Evolutionary conservation across 1,140 invertebrate genomes (phyloP).

Genomic region (Colletes latitarsis): DNA sequence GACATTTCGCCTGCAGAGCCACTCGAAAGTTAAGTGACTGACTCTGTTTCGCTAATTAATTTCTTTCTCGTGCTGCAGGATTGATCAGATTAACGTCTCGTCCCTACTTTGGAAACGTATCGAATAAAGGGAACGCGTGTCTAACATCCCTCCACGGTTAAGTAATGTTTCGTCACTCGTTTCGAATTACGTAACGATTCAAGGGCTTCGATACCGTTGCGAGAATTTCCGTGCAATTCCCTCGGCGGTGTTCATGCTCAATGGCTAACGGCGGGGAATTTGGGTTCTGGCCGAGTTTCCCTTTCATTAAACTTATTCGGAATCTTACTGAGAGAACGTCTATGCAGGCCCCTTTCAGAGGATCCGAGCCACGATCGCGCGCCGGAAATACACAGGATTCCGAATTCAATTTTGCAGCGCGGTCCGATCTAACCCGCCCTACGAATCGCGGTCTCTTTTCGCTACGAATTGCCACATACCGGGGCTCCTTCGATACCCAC

Average conservation of each 20-base stretch:
- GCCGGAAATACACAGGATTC: background rate
- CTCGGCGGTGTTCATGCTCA: background rate
- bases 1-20: too few species aligned
- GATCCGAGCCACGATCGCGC: background rate
- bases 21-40: too few species aligned
- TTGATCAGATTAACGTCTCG: too few species aligned
- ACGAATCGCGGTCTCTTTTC: background rate
- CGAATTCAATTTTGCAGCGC: conserved; percentile 5
- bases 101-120: too few species aligned
- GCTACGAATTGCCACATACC: background rate
- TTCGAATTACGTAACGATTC: background rate
- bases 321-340: background rate
- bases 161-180: background rate
- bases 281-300: background rate
- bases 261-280: conserved; percentile 1
- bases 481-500: too few species aligned
- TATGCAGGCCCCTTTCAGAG: background rate
- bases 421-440: background rate
- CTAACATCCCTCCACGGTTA: too few species aligned
- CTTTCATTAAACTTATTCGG: conserved; percentile 38
- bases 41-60: too few species aligned
- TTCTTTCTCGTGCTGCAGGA: too few species aligned
- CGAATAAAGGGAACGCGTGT: too few species aligned
- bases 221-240: conserved; percentile 8
- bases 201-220: conserved; percentile 3